Percentiles rank a stretch among this genome's conserved stretches.
Conservation (phyloP, 2,888 invertebrate species). For the Pedicia rivosa region DNA sequence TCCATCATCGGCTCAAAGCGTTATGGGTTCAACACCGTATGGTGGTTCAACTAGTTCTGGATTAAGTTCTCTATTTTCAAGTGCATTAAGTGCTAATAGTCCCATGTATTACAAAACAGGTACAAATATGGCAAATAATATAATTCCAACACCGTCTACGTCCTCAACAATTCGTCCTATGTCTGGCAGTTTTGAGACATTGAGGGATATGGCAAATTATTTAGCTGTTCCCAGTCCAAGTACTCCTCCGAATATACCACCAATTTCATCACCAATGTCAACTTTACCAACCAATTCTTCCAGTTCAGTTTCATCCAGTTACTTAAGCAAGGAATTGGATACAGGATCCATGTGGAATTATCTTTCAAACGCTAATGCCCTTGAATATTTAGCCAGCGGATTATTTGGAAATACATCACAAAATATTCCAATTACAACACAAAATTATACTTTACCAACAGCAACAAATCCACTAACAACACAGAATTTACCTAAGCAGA, state of each 20-base stretch:
- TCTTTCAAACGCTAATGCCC: not conserved
- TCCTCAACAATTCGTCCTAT: conserved; percentile 4
- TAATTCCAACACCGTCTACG: conserved; percentile 1
- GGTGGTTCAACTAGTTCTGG: no score
- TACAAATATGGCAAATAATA: no score
- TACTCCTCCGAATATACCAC: conserved; percentile 1
- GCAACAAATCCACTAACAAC: not conserved
- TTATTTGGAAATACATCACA: not conserved
- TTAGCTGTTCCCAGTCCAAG: conserved; percentile 3
- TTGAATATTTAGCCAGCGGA: not conserved
- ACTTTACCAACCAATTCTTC: not conserved
- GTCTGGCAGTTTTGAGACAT: not conserved
- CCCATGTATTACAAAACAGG: no score
- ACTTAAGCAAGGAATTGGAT: not conserved
- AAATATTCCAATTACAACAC: not conserved
- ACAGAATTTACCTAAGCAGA: no score
- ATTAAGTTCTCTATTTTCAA: no score
- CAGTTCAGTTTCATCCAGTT: not conserved
- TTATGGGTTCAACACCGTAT: no score
- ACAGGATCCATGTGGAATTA: not conserved
- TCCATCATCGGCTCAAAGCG: no score
- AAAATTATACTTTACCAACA: not conserved
- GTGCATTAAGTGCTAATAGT: no score
- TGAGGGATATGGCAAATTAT: conserved; percentile 3
- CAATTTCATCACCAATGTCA: not conserved